A percentile compares a stretch with the other conserved stretches of the same genome.
phyloP scores from a whole-genome alignment of 1,140 invertebrate species.

The Phocides pigmalion region DNA sequence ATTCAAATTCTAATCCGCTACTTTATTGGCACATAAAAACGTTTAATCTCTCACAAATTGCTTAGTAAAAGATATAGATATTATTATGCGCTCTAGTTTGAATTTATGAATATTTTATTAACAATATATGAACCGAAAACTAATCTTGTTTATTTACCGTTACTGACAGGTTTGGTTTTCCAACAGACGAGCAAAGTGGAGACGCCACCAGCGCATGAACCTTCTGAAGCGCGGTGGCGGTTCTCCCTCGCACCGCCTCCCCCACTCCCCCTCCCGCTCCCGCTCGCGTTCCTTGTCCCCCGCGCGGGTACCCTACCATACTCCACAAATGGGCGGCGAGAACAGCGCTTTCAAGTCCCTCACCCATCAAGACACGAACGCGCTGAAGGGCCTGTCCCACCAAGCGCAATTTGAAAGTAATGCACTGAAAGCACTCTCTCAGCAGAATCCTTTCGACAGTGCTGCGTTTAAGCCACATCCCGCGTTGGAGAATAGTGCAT shows the following conservation, averaged over 20 bases:
- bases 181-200: slow-evolving; percentile 98
- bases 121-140: slow-evolving; percentile 69
- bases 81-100: slow-evolving; percentile 61
- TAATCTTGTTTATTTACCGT: slow-evolving; percentile 81
- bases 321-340: slow-evolving; percentile 91
- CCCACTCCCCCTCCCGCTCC: slow-evolving; percentile 83
- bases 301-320: slow-evolving; percentile 72
- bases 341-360: slow-evolving; percentile 93
- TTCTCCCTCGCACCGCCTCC: slow-evolving; percentile 82
- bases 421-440: slow-evolving; percentile 77
- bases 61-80: slow-evolving; percentile 33
- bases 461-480: slow-evolving; percentile 90
- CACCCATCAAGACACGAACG: slow-evolving; percentile 82
- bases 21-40: slow-evolving; percentile 17
- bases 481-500: slow-evolving; percentile 93
- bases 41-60: slow-evolving; percentile 20
- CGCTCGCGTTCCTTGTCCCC: slow-evolving; percentile 81
- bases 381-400: slow-evolving; percentile 76
- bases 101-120: slow-evolving; percentile 70
- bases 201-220: slow-evolving; percentile 97
- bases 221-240: slow-evolving; percentile 90
- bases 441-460: slow-evolving; percentile 85
- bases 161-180: slow-evolving; percentile 97
- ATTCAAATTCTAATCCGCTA: slow-evolving; percentile 33
- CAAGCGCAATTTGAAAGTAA: slow-evolving; percentile 78